Evolutionary conservation across 2,797 vertebrate species (phyloP).

Genomic region (Masticophis lateralis): DNA sequence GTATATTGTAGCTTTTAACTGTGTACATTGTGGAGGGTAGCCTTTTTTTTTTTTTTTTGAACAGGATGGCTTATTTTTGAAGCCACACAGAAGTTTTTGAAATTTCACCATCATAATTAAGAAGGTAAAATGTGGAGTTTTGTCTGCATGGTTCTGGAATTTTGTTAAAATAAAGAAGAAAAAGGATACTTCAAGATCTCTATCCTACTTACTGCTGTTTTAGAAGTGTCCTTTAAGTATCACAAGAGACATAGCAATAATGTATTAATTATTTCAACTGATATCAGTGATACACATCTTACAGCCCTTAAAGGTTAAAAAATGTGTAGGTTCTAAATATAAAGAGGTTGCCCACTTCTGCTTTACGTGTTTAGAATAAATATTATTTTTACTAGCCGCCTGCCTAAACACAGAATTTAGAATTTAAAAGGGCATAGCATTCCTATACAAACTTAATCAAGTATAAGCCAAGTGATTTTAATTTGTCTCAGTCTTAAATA

Average conservation of each 20-base stretch:
- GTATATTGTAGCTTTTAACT: not conserved
- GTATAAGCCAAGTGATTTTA: not conserved
- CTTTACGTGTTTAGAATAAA: not conserved
- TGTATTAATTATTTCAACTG: not conserved
- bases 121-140: not conserved
- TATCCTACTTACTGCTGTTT: not conserved
- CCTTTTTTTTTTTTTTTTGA: not conserved
- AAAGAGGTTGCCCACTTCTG: not conserved
- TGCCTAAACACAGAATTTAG: not conserved
- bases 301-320: not conserved
- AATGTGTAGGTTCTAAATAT: not conserved
- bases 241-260: not conserved
- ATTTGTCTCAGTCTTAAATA: not conserved
- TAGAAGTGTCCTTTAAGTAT: not conserved
- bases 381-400: not conserved
- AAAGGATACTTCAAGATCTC: not conserved
- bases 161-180: not conserved
- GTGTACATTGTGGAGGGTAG: not conserved
- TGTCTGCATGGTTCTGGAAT: not conserved
- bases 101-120: not conserved
- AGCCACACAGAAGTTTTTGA: not conserved
- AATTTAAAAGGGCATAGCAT: not conserved
- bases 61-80: not conserved
- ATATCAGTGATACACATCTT: not conserved
- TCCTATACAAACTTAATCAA: not conserved